A percentile compares a stretch with the other conserved stretches of the same genome.
Evolutionary conservation across 2,113 vertebrate genomes (phyloP).

Genomic region (Gadus macrocephalus): DNA sequence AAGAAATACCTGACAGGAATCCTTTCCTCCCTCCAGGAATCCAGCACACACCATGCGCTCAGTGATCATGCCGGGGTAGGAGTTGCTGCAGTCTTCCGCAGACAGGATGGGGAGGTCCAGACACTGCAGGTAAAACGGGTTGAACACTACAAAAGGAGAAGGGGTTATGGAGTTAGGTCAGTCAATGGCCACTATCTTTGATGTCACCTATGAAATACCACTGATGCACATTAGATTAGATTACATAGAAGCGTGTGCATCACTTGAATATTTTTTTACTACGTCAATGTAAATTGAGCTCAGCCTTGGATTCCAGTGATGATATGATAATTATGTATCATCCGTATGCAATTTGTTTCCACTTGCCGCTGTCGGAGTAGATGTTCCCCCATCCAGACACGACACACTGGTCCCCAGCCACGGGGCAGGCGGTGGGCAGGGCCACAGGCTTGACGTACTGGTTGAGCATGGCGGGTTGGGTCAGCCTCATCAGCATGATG

Average conservation of each 20-base stretch:
- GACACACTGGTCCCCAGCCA: constrained; percentile 50
- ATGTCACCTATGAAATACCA: too few species aligned
- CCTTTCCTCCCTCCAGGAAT: constrained; percentile 72
- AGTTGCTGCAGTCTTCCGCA: constrained; percentile 49
- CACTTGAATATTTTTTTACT: too few species aligned
- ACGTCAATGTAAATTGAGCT: too few species aligned
- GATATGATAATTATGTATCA: too few species aligned
- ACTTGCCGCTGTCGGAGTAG: constrained; percentile 55
- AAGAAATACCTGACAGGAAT: constrained; percentile 73
- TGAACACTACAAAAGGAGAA: constrained; percentile 30
- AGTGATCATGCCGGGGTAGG: constrained; percentile 72
- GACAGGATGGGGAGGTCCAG: constrained; percentile 70
- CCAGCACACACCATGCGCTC: constrained; percentile 76
- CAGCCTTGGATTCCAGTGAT: too few species aligned
- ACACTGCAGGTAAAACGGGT: constrained; percentile 64
- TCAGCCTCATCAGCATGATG: constrained; percentile 71
- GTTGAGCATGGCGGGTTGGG: constrained; percentile 45
- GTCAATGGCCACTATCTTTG: too few species aligned
- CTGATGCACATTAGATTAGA: too few species aligned
- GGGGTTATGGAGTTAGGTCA: too few species aligned
- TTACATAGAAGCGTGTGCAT: too few species aligned
- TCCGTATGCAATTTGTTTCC: too few species aligned
- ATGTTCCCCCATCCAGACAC: constrained; percentile 74
- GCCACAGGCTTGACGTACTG: constrained; percentile 55
- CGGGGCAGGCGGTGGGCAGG: constrained; percentile 58